These are phyloP conservation scores for Coranthus polyacanthus DNA, from an alignment of 2,797 vertebrate genomes.

Conservation along the genomic window DNA sequence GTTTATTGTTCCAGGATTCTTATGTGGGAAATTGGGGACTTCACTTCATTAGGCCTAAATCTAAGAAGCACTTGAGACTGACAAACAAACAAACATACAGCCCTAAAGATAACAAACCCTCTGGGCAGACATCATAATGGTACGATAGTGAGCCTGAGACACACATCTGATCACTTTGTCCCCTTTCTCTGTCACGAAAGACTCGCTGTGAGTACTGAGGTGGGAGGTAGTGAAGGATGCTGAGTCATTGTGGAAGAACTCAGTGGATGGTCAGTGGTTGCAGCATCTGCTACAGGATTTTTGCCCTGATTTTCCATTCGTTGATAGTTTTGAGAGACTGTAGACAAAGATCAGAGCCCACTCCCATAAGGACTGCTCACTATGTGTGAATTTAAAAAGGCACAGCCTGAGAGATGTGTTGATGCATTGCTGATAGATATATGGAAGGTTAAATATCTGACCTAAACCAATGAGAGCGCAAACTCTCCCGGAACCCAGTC, in stretches of 20 bases:
- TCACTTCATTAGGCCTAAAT: conserved; percentile 56
- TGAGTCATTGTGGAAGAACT: conserved; percentile 64
- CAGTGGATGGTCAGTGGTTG: conserved; percentile 19
- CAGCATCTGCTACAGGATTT: conserved; percentile 14
- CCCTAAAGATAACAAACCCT: conserved; percentile 72
- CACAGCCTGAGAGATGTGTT: too few relatives aligned
- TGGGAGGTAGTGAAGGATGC: conserved; percentile 36
- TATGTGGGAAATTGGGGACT: conserved; percentile 76
- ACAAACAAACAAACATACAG: conserved; percentile 81
- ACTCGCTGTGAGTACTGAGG: conserved; percentile 19
- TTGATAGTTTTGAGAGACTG: background rate
- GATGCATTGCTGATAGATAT: too few relatives aligned
- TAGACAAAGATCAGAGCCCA: too few relatives aligned
- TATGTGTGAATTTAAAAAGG: too few relatives aligned
- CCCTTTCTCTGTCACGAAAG: conserved; percentile 48
- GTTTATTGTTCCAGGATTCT: conserved; percentile 80
- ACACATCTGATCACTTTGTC: conserved; percentile 46
- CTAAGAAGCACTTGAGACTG: conserved; percentile 72
- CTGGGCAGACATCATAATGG: conserved; percentile 62
- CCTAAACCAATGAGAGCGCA: too few relatives aligned
- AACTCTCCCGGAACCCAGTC: too few relatives aligned
- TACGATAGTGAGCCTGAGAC: conserved; percentile 51
- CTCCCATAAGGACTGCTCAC: too few relatives aligned
- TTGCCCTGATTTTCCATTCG: too few relatives aligned
- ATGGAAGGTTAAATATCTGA: too few relatives aligned